Conservation (phyloP, 2,888 invertebrate species). For the Eupithecia dodoneata region DNA sequence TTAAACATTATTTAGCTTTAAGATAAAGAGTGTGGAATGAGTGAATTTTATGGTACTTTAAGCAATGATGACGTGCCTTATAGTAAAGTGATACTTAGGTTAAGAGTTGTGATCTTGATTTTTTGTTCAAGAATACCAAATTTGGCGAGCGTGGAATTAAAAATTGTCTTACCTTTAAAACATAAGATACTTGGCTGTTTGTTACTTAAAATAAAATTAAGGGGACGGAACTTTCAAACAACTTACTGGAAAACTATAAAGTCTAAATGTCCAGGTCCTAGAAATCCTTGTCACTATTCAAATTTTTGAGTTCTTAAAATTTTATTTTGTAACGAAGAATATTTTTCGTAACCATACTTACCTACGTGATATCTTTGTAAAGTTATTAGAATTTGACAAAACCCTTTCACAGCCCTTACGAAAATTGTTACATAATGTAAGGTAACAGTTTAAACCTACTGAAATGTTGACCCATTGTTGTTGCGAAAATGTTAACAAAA, state of each 20-base stretch:
- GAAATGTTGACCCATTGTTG: neutral
- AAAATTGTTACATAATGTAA: neutral
- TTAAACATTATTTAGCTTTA: conserved; percentile 39
- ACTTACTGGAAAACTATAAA: neutral
- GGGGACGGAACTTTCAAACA: neutral
- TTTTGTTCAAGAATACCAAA: conserved; percentile 5
- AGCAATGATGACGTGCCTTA: conserved; percentile 68
- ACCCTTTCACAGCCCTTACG: neutral
- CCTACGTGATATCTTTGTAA: neutral
- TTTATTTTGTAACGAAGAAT: neutral
- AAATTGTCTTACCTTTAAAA: neutral
- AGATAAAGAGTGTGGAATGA: conserved; percentile 57
- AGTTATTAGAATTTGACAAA: neutral
- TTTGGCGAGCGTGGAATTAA: neutral
- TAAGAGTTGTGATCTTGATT: conserved; percentile 25
- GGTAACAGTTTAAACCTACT: neutral
- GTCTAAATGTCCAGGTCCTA: neutral
- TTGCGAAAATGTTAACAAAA: neutral
- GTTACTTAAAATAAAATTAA: neutral
- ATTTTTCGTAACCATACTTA: neutral
- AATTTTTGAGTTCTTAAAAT: neutral
- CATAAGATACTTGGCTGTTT: neutral
- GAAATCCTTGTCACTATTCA: neutral
- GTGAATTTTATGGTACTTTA: conserved; percentile 40
- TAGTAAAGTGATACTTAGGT: conserved; percentile 59